Evolutionary conservation across 2,113 vertebrate genomes (phyloP).

Genomic region (Agapornis roseicollis): DNA sequence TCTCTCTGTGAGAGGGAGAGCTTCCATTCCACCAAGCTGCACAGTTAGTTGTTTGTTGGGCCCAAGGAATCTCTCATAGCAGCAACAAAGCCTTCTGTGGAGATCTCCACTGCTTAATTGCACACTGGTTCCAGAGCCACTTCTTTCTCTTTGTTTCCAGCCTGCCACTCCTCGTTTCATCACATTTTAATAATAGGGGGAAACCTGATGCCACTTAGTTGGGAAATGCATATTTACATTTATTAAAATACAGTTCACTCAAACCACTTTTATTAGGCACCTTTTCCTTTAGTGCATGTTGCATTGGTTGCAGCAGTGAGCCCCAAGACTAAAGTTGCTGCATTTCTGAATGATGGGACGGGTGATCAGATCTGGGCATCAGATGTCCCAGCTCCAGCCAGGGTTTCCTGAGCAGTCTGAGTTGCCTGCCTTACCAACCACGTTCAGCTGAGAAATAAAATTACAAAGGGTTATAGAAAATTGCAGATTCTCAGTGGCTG

Average conservation of each 20-base stretch:
- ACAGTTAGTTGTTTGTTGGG: neutral
- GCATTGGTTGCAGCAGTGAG: accelerated
- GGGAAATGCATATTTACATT: neutral
- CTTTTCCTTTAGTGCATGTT: neutral
- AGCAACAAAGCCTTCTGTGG: neutral
- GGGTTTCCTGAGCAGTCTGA: neutral
- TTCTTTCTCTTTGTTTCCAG: neutral
- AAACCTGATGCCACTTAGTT: neutral
- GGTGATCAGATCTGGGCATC: too few relatives aligned
- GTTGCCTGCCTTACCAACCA: neutral
- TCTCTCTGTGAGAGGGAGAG: neutral
- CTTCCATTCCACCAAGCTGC: neutral
- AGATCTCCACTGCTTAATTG: neutral
- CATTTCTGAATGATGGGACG: neutral
- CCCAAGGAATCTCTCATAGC: neutral
- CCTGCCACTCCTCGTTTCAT: neutral
- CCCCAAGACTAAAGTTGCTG: neutral
- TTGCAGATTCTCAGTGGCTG: neutral
- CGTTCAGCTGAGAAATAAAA: neutral
- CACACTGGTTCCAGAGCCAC: neutral
- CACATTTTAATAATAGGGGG: neutral
- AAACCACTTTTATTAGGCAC: neutral
- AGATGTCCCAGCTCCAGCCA: neutral
- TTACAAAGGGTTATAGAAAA: neutral
- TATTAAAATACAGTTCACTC: neutral